Base-by-base conservation (phyloP, 1,140 invertebrate genomes). In the Lasaia peninsularis region DNA sequence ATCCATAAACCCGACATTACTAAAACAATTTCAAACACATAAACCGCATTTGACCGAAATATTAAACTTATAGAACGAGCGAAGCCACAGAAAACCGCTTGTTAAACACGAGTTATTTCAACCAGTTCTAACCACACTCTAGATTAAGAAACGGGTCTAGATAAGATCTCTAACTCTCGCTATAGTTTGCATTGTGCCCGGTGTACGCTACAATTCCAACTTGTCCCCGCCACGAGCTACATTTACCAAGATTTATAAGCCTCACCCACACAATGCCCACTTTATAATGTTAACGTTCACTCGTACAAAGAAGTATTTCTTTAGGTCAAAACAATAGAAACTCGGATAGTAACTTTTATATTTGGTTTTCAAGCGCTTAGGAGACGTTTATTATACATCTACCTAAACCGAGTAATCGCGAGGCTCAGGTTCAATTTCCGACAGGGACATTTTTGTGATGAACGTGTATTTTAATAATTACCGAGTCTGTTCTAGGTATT, bases 171-270 rank as follows among this genome's bases (percentile, higher is more conserved):
- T 56, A 44, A 14, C 44, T 55, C 20, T 53, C 61, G 56, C 51
- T 28, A 56, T 56, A 56, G 40, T 16, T 18, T 32, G 34, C 37
- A 56, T 56, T 56, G 24, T 40, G 24, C 28, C 35, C 35, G 21
- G 51, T n/a, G 28, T 52, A 14, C 14, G 40, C 28, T 37, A 28
- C 28, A 56, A 56, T 48, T 55, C 21, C 18, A n/a, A 40, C 67
- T 72, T 70, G 78, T 75, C 76, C 63, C 64, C 53, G 56, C 59
- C 61, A 63, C 67, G 56, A 69, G 54, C 65, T 44, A 63, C 60
- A 51, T 65, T 68, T 60, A 65, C 67, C 58, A 40, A 77, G 75
- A 82, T 84, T 84, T 79, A 84, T 80, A 79, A 77, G 72, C 74
- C 69, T 73, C 74, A 83, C 75, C 63, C 80, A 75, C 58, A 52